A percentile compares a stretch with the other conserved stretches of the same genome.
Evolutionary conservation across 2,113 vertebrate genomes (phyloP).

Genomic region (Podocnemis expansa): DNA sequence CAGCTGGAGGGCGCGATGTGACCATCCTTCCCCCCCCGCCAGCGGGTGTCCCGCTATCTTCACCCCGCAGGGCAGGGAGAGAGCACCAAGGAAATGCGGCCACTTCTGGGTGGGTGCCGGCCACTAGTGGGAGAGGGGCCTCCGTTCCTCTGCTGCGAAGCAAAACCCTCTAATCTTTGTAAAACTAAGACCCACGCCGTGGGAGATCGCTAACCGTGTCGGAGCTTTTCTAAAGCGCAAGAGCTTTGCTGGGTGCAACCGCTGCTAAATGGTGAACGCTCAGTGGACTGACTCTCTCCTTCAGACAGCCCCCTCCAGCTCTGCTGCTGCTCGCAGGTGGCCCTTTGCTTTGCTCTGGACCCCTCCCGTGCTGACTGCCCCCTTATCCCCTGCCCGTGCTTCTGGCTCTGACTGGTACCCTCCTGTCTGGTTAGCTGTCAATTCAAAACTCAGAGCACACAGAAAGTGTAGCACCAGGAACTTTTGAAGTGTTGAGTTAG

Average conservation of each 20-base stretch:
- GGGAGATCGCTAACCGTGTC: neutral
- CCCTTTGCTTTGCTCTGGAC: neutral
- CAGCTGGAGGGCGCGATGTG: neutral
- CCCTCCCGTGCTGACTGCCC: too few species aligned
- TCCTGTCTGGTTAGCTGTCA: too few species aligned
- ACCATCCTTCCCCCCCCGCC: too few species aligned
- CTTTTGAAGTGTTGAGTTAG: too few species aligned
- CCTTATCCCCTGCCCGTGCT: too few species aligned
- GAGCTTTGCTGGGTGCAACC: neutral
- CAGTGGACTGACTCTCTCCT: too few species aligned
- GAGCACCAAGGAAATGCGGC: neutral
- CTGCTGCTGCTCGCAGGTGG: neutral
- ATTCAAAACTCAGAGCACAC: too few species aligned
- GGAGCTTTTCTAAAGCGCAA: neutral
- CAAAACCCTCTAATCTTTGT: neutral
- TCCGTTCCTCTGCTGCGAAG: neutral
- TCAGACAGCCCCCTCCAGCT: neutral
- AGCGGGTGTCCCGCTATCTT: too few species aligned
- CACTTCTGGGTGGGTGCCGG: neutral
- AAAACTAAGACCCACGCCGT: neutral
- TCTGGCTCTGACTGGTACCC: too few species aligned
- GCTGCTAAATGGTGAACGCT: neutral
- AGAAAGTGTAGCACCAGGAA: too few species aligned
- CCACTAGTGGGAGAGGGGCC: too few species aligned
- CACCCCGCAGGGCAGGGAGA: too few species aligned